Evolutionary conservation across 1,140 invertebrate species (phyloP).

Genomic region (Coenobita brevimanus): DNA sequence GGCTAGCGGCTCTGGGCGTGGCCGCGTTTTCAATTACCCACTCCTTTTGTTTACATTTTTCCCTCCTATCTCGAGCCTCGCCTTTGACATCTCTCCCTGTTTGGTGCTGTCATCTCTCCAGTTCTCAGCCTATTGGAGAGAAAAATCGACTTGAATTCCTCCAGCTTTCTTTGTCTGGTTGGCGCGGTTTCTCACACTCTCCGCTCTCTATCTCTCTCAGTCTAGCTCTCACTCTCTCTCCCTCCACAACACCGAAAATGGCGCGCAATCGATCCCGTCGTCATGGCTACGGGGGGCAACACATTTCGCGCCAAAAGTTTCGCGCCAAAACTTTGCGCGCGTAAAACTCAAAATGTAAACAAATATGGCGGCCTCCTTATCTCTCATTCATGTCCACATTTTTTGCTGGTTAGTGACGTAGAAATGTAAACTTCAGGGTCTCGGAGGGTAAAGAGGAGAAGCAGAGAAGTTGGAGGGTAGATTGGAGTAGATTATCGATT

Average conservation of each 20-base stretch:
- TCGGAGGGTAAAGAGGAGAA: too few relatives aligned
- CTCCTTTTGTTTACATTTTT: neutral
- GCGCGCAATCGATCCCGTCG: slow-evolving; percentile 47
- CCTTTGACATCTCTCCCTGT: neutral
- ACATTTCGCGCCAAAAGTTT: slow-evolving; percentile 51
- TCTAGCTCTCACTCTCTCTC: too few relatives aligned
- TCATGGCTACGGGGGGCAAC: slow-evolving; percentile 40
- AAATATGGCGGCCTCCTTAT: too few relatives aligned
- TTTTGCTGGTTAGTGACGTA: too few relatives aligned
- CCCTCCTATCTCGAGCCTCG: neutral
- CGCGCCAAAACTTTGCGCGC: too few relatives aligned
- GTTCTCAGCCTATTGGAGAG: neutral
- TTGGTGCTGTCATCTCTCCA: neutral
- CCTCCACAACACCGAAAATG: slow-evolving; percentile 4
- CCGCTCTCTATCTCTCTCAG: too few relatives aligned
- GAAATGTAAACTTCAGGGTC: too few relatives aligned
- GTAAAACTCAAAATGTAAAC: too few relatives aligned
- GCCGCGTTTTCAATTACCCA: slow-evolving; percentile 18
- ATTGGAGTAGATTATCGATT: too few relatives aligned
- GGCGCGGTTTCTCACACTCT: too few relatives aligned
- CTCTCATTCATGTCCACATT: too few relatives aligned
- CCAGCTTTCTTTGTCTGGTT: neutral
- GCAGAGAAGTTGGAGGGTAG: too few relatives aligned
- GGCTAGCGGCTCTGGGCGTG: neutral
- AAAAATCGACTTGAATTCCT: neutral